Conservation (phyloP, 2,888 invertebrate species). For the Boloria euphrosyne region DNA sequence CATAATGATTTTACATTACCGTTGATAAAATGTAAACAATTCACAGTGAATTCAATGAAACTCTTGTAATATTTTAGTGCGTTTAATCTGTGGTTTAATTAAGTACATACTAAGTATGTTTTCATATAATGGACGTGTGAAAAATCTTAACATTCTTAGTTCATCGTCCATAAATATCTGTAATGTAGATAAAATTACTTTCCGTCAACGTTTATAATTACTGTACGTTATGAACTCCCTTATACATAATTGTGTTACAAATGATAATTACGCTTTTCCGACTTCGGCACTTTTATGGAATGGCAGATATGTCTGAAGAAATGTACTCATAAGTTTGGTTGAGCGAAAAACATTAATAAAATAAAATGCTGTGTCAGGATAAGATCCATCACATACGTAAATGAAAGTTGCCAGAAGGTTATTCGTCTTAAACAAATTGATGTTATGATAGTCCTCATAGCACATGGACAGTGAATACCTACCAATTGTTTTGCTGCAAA, state of each 20-base stretch:
- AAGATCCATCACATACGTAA: not conserved
- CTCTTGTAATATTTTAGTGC: too few species aligned
- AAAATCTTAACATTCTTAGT: conserved; percentile 3
- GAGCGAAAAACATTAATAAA: conserved; percentile 12
- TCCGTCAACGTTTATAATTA: conserved; percentile 12
- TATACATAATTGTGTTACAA: conserved; percentile 26
- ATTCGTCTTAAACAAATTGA: not conserved
- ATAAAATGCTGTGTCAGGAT: not conserved
- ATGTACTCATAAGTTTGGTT: conserved; percentile 6
- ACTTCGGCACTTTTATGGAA: conserved; percentile 9
- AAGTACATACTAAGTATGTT: too few species aligned
- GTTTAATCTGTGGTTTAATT: not conserved
- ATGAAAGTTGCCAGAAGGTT: conserved; percentile 7
- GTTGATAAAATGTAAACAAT: too few species aligned
- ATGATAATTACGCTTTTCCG: conserved; percentile 28
- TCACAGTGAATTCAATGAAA: too few species aligned
- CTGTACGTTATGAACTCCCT: conserved; percentile 21
- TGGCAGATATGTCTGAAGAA: conserved; percentile 7
- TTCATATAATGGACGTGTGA: too few species aligned
- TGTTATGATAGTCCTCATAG: too few species aligned
- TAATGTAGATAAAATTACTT: conserved; percentile 2
- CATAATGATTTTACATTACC: too few species aligned
- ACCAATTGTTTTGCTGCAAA: too few species aligned
- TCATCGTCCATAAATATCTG: not conserved
- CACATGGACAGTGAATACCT: too few species aligned